Base-by-base conservation (phyloP, 2,888 invertebrate species). In the Euclidia mi region DNA sequence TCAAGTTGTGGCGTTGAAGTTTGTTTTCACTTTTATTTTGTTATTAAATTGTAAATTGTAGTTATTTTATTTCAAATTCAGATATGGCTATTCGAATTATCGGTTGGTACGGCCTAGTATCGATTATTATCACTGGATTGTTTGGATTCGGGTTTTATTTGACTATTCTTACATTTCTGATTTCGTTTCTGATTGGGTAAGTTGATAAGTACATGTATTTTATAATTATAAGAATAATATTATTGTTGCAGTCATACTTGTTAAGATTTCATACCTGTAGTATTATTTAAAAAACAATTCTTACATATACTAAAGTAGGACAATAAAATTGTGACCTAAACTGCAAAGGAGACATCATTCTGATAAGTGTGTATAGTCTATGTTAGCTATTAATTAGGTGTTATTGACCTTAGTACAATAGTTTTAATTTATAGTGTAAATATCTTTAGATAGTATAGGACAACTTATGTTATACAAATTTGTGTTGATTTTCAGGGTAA, bases 121-220 rank as follows among this genome's bases (percentile, higher is more conserved):
- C 94, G 18, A 81, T 94, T 44, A 88, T 92, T 57, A 68, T 87
- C 32, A 89, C 90, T 62, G 90, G 93, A 48, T 81, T 94, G 65
- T 83, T 92, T 71, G 94, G 94, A 45, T 84, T 94, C 63, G 87
- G 90, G 49, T 79, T 88, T 65, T 94, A 92, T 76, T 65, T 94
- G 58, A 86, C 88, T 56, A 72, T 93, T 71, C 71, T 93, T 65
- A 83, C 86, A 43, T 87, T 93, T 82, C 69, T 91, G 31, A 74
- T 88, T 64, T 90, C 92, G n/a, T 93, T 94, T 82, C 49, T 91
- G 35, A 62, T 88, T 71, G 94, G 94, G 94, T 94, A 81, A 91
- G 92, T 86, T 56, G 57, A 56, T 68, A 56, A 49, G 67, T 47
- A 51, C 45, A 46, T 45, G 53, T 68, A 48, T 56, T 48, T 38